Evolutionary conservation across 2,888 invertebrate genomes (phyloP), one percentile per base, ranked within the genome.

Genomic region (Busseola fusca): DNA sequence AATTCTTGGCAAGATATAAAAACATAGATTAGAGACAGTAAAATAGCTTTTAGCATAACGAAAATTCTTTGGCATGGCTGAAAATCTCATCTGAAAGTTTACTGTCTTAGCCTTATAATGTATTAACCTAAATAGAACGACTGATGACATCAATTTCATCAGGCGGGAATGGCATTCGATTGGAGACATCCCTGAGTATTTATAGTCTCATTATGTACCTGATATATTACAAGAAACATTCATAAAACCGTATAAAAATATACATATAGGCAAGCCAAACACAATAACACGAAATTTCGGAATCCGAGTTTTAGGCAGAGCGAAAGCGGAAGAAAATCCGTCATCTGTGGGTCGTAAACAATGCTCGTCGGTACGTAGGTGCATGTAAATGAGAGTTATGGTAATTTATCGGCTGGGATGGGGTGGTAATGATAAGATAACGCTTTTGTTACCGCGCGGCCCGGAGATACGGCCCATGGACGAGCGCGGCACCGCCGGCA

Each of bases 381-480:
- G 93, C 92, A 95, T 94, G 93, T 91, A 93, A 94, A 95, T 95
- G 92, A 92, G 92, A 91, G 93, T 92, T 93, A 94, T 93, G 94
- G 91, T 94, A 95, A 95, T 95, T 93, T 90, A 94, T 93, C 87
- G 91, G 90, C 87, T 89, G 90, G 93, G 90, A 90, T 90, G 91
- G 92, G 91, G 90, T 90, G 92, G 91, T 89, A 90, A 92, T 92
- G 93, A 93, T 94, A 93, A 95, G 95, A 94, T 93, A 94, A 93
- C 91, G 92, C 92, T 91, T 91, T 91, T 93, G 91, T 91, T 90
- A 87, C 87, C 82, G 83, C 84, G 86, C 85, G 78, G 81, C 85
- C 92, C 92, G 93, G 94, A 93, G 92, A 92, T 90, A 94, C 93
- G 95, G 90, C 88, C 88, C 87, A 81, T 86, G 86, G 84, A 78